These are phyloP conservation scores for Podabrus alpinus DNA, from an alignment of 2,888 invertebrate genomes.

Conservation along the genomic window DNA sequence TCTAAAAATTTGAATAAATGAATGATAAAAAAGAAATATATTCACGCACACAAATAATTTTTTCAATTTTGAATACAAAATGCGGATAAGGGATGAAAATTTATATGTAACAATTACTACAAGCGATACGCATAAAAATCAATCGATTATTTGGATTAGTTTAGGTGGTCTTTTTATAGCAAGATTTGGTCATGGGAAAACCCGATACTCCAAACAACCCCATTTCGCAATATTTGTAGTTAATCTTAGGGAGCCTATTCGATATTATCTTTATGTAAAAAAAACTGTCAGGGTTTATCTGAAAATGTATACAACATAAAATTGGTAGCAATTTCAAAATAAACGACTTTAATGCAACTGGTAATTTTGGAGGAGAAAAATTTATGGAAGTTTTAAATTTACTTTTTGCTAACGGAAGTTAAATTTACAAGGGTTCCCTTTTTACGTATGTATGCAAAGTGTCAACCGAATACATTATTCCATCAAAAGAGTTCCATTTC, in stretches of 20 bases:
- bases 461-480: not conserved
- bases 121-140: not conserved
- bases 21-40: not conserved
- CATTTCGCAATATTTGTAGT: not conserved
- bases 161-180: not conserved
- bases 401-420: no score
- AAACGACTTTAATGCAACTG: not conserved
- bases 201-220: slow-evolving; percentile 6
- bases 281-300: not conserved
- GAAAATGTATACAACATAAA: not conserved
- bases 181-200: slow-evolving; percentile 8
- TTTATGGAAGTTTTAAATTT: not conserved
- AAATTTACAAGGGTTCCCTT: no score
- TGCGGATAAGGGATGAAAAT: not conserved
- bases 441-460: not conserved
- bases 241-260: not conserved
- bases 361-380: not conserved
- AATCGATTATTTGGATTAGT: not conserved
- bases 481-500: not conserved
- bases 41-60: not conserved
- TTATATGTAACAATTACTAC: not conserved
- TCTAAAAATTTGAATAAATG: not conserved
- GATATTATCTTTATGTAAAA: not conserved
- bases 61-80: not conserved
- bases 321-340: not conserved